Evolutionary conservation across 2,113 vertebrate genomes (phyloP).

Genomic region (Regulus satrapa): DNA sequence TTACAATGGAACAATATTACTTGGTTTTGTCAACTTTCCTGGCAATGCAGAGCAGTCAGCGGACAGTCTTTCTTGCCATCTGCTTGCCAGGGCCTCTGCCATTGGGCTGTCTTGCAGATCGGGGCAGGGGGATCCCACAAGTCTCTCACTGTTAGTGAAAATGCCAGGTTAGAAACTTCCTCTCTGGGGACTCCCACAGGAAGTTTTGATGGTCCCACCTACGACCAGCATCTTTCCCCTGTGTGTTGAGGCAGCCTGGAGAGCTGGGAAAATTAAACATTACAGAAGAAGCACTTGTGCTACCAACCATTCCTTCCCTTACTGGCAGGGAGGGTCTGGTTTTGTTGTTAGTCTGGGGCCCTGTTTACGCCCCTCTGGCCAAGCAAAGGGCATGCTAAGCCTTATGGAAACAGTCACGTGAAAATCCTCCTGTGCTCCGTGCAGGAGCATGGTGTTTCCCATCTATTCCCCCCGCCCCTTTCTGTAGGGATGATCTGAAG

Average conservation of each 20-base stretch:
- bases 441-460: neutral
- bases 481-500: neutral
- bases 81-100: neutral
- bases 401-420: neutral
- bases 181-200: neutral
- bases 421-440: neutral
- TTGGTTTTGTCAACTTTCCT: neutral
- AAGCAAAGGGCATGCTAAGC: neutral
- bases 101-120: neutral
- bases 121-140: neutral
- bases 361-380: neutral
- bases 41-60: neutral
- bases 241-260: neutral
- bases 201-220: neutral
- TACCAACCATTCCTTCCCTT: neutral
- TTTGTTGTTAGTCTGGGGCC: neutral
- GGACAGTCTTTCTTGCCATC: neutral
- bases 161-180: neutral
- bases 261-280: neutral
- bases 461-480: neutral
- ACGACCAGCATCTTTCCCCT: neutral
- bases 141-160: neutral
- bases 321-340: neutral
- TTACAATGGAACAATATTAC: neutral
- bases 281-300: neutral